Base-by-base conservation (phyloP, 30 jellyfish, hydroid and myxozoan genomes). In the Turritopsis rubra region DNA sequence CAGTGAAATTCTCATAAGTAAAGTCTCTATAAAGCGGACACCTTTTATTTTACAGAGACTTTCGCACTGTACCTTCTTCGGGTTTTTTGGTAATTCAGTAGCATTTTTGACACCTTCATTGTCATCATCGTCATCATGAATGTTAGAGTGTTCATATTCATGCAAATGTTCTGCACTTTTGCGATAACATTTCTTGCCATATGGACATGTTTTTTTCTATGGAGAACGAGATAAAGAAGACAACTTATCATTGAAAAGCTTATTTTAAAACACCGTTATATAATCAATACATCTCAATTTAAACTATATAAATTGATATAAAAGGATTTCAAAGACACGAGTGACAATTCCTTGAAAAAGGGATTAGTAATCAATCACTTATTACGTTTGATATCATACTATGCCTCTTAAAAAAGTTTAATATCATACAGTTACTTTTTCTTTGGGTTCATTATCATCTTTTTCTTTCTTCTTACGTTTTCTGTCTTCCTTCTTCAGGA, bases 111-210 rank as follows among this genome's bases (percentile, higher is more conserved):
- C n/a, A n/a, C n/a, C n/a, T n/a, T 16, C 75, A 25, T 82, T 79
- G 52, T 53, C 88, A 21, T 0, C 70, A 8, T 85, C 85, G 28
- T 18, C 53, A 19, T 17, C 28, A 23, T 26, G 91, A 66, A 65
- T 29, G 60, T 86, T 91, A 21, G 75, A 28, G 68, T 18, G 79
- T 31, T 80, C 71, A 79, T 18, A 86, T 31, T 80, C 71, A 5
- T 86, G 27, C 52, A 79, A 52, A 41, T 86, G 95, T 75, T 86
- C 90, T 66, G 21, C 29, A 80, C 68, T 86, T 17, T 66, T 86
- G 18, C 79, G 95, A 72, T 86, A 86, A 72, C 95, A 86, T 22
- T 53, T 66, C 24, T 22, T 30, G 18, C 90, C 91, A 75, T 79
- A 86, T 21, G 71, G 71, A 71, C 95, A 86, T 1, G 18, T 21